These are phyloP conservation scores for Chloroceryle aenea DNA, from an alignment of 2,113 vertebrate genomes.

Conservation along the genomic window DNA sequence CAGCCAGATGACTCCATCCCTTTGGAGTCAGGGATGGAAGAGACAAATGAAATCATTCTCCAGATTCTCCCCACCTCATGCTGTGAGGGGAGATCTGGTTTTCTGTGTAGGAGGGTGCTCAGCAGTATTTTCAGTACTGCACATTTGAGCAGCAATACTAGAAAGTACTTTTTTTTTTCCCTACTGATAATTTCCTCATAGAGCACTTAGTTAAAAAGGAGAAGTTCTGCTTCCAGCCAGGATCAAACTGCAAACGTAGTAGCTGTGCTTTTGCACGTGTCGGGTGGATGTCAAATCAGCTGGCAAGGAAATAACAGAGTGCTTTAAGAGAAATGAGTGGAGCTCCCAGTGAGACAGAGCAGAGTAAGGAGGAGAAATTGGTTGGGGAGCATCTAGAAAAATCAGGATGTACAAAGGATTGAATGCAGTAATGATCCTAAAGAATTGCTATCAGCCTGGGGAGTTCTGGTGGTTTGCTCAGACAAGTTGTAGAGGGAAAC, in stretches of 20 bases:
- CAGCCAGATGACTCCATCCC: neutral
- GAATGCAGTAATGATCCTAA: neutral
- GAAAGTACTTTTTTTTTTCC: neutral
- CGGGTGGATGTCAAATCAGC: neutral
- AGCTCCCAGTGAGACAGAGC: neutral
- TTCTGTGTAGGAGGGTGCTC: neutral
- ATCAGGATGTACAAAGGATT: neutral
- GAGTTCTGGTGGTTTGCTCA: neutral
- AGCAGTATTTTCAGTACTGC: neutral
- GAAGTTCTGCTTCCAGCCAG: neutral
- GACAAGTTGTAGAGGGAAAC: neutral
- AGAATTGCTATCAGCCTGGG: neutral
- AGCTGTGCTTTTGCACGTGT: neutral
- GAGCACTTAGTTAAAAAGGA: neutral
- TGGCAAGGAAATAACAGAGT: neutral
- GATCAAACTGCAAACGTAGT: neutral
- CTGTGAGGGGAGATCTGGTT: neutral
- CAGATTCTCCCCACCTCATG: neutral
- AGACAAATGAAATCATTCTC: neutral
- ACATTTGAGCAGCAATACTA: neutral
- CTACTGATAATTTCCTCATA: neutral
- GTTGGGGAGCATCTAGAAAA: neutral
- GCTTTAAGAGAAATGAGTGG: neutral
- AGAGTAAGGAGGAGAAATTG: neutral
- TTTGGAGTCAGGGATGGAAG: neutral